phyloP scores from a whole-genome alignment of 2,113 vertebrate genomes.

The Arvicanthis niloticus region DNA sequence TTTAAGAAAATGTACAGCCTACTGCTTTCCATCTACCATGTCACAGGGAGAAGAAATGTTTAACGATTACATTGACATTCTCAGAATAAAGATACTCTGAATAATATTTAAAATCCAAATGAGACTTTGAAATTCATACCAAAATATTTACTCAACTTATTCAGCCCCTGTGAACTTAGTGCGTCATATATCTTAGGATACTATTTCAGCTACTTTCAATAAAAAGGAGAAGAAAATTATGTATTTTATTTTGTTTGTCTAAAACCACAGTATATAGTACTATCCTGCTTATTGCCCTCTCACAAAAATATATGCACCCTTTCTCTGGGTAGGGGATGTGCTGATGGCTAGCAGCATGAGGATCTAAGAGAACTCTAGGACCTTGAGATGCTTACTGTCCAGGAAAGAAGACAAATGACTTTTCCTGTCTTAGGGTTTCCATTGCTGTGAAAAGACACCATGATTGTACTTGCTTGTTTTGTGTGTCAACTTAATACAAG shows the following conservation, averaged over 20 bases:
- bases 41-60: constrained; percentile 6
- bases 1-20: constrained; percentile 39
- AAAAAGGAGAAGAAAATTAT: not conserved
- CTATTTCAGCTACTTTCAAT: constrained; percentile 1
- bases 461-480: no score
- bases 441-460: no score
- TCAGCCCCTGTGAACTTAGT: not conserved
- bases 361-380: not conserved
- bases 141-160: constrained; percentile 15
- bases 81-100: constrained; percentile 5
- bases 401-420: not conserved
- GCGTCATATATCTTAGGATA: constrained; percentile 1
- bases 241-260: not conserved
- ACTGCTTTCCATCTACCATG: not conserved
- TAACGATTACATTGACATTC: not conserved
- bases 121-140: constrained; percentile 8
- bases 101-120: constrained; percentile 36
- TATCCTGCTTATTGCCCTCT: not conserved
- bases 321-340: not conserved
- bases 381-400: not conserved
- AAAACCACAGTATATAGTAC: not conserved
- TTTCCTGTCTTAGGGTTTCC: not conserved
- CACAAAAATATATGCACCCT: not conserved
- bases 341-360: not conserved
- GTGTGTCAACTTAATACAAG: no score